These are phyloP conservation scores for Ceratothoa steindachneri DNA, from an alignment of 2,888 invertebrate species.

Conservation along the genomic window DNA sequence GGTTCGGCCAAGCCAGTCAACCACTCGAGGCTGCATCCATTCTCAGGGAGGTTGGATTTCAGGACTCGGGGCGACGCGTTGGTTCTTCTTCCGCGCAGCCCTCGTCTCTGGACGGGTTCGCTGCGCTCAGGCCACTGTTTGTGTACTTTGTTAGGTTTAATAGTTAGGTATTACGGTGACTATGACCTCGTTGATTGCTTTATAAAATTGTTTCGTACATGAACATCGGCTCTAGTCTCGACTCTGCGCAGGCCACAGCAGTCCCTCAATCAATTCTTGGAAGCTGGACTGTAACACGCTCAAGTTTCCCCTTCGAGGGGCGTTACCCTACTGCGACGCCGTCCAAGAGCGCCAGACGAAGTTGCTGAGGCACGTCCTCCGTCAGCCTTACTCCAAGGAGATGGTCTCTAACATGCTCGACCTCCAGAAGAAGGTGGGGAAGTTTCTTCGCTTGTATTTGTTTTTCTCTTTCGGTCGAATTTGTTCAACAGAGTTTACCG, in stretches of 20 bases:
- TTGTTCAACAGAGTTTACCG: neutral
- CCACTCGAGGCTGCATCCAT: too few species aligned
- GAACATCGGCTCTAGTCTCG: too few species aligned
- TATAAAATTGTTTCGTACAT: too few species aligned
- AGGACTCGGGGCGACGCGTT: too few species aligned
- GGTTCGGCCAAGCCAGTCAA: too few species aligned
- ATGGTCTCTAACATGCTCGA: constrained; percentile 94
- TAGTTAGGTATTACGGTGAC: too few species aligned
- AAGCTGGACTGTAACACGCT: constrained; percentile 79
- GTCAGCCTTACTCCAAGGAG: constrained; percentile 91
- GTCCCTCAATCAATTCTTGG: constrained; percentile 73
- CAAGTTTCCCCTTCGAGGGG: constrained; percentile 66
- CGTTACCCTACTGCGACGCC: constrained; percentile 83
- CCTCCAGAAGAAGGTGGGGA: constrained; percentile 83
- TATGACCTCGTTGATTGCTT: too few species aligned
- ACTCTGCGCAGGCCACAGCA: constrained; percentile 43
- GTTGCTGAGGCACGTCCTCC: constrained; percentile 79
- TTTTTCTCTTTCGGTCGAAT: neutral
- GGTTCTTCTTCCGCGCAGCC: too few species aligned
- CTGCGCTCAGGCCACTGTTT: too few species aligned
- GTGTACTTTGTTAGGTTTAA: too few species aligned
- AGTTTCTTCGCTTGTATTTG: constrained; percentile 14
- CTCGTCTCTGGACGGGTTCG: too few species aligned
- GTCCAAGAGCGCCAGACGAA: constrained; percentile 82
- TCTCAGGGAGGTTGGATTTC: too few species aligned